These are phyloP conservation scores for Zhengitettix transpicula DNA, from an alignment of 2,888 invertebrate genomes.

Conservation along the genomic window DNA sequence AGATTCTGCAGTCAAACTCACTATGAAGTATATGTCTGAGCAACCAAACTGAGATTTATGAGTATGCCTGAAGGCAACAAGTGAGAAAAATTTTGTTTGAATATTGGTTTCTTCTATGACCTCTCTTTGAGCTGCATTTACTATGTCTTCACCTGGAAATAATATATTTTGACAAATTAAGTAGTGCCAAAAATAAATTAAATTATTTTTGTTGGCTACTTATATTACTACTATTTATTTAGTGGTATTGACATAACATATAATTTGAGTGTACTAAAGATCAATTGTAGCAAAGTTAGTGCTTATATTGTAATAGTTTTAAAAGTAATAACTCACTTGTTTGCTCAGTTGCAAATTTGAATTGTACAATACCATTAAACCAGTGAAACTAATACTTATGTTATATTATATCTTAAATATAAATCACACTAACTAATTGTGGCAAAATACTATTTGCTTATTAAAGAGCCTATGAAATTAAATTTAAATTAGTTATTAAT, in stretches of 20 bases:
- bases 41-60: conserved; percentile 62
- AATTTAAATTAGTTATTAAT: too few relatives aligned
- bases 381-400: too few relatives aligned
- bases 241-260: not conserved
- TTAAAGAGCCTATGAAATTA: too few relatives aligned
- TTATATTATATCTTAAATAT: too few relatives aligned
- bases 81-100: conserved; percentile 51
- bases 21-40: conserved; percentile 74
- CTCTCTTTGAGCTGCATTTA: conserved; percentile 68
- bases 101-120: conserved; percentile 84
- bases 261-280: not conserved
- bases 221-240: not conserved
- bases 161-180: not conserved
- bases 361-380: too few relatives aligned
- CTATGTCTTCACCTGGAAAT: conserved; percentile 59
- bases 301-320: too few relatives aligned
- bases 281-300: too few relatives aligned
- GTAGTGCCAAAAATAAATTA: not conserved
- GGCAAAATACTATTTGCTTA: too few relatives aligned
- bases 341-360: too few relatives aligned
- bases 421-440: too few relatives aligned
- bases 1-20: conserved; percentile 48
- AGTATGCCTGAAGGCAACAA: conserved; percentile 62
- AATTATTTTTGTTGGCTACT: too few relatives aligned
- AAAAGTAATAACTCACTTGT: too few relatives aligned